phyloP scores from a whole-genome alignment of 2,888 invertebrate genomes.

The Cloeon dipterum region DNA sequence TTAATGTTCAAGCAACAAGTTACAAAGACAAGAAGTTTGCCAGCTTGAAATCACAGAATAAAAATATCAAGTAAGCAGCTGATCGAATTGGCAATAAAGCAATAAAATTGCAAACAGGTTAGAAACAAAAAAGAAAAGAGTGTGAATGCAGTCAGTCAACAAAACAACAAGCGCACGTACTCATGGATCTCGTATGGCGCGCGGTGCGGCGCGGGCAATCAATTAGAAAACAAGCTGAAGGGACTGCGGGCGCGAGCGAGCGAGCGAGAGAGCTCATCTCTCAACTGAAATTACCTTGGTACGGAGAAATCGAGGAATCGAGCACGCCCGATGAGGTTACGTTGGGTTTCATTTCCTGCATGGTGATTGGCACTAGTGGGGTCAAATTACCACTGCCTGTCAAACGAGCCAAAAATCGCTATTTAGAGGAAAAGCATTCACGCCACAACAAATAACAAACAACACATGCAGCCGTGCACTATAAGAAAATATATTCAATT shows the following conservation, averaged over 20 bases:
- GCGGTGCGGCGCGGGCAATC: background rate
- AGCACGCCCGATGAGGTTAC: conserved; percentile 18
- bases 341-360: conserved; percentile 44
- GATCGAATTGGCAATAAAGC: no score
- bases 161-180: background rate
- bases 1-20: no score
- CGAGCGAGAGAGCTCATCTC: no score
- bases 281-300: conserved; percentile 39
- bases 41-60: no score
- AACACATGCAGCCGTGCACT: background rate
- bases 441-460: background rate
- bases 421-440: background rate
- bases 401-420: background rate
- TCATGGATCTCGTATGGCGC: no score
- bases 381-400: conserved; percentile 20
- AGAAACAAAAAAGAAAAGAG: background rate
- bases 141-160: background rate
- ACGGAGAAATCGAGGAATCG: conserved; percentile 41
- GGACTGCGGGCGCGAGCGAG: background rate
- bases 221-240: background rate
- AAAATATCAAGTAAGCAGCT: no score
- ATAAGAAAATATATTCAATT: no score
- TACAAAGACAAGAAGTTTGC: no score
- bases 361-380: conserved; percentile 46
- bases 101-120: no score